These are phyloP conservation scores for Hippoglossus hippoglossus DNA, from an alignment of 2,797 vertebrate species.

Conservation along the genomic window DNA sequence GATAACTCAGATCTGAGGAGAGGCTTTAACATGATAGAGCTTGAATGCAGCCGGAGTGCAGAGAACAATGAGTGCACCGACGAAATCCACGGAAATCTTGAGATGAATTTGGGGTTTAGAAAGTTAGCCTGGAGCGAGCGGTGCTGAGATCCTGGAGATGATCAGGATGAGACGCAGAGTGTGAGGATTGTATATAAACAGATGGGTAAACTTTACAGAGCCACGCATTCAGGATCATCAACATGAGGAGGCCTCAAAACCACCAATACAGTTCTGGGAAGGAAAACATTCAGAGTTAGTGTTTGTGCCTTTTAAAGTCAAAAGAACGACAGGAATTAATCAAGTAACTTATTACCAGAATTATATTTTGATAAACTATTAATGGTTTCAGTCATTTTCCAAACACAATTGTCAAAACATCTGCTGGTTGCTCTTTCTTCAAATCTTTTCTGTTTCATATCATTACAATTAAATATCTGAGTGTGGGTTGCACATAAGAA, in stretches of 20 bases:
- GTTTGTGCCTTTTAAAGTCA: background rate
- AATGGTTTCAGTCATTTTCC: background rate
- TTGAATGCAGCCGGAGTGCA: conserved; percentile 66
- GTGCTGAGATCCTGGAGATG: conserved; percentile 46
- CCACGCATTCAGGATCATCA: conserved; percentile 5
- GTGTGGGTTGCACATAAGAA: background rate
- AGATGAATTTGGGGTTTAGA: conserved; percentile 77
- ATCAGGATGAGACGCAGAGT: conserved; percentile 36
- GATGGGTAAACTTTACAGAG: background rate
- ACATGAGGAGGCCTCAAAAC: conserved; percentile 21
- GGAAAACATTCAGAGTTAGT: background rate
- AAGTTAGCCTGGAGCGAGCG: conserved; percentile 61
- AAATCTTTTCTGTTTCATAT: background rate
- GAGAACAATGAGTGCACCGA: conserved; percentile 70
- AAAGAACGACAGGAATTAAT: background rate
- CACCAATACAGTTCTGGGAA: background rate
- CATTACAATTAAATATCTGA: background rate
- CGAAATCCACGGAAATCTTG: conserved; percentile 73
- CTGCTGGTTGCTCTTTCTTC: background rate
- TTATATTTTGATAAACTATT: background rate
- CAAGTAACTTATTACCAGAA: too few relatives aligned
- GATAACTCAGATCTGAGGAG: conserved; percentile 79
- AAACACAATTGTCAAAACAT: background rate
- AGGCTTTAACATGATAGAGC: conserved; percentile 79
- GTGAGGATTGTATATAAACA: conserved; percentile 16